Base-by-base conservation (phyloP, 1,140 invertebrate genomes). In the Cydia pomonella region DNA sequence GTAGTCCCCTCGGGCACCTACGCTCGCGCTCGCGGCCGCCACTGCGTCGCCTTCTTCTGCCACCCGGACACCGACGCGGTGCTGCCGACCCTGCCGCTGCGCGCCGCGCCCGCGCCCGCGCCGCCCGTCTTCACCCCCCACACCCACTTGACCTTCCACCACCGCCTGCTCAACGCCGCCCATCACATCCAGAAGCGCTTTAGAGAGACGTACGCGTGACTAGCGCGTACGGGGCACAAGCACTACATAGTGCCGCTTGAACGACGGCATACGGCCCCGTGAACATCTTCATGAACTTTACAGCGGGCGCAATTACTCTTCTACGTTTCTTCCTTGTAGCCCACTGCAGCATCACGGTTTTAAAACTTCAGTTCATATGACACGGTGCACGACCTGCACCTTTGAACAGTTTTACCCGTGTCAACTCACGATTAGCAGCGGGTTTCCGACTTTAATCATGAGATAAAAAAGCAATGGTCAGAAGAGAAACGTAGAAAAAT, bases 21-120 rank as follows among this genome's bases (percentile, higher is more conserved):
- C 77, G 93, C 94, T 16, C 94, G 94, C 64, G 93, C 94, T 0
- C 93, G 94, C 53, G 94, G 94, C 3, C 94, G 96, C 23, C 96
- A 97, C 85, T 96, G 96, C 41, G 94, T 97, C 47, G 96, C 95
- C 1, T 96, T 96, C 92, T 97, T 97, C 91, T 95, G 96, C 76
- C 96, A 97, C 87, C 96, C 97, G 1, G 95, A 96, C 88, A 89
- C 94, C 76, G 90, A 94, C 62, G 93, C 93, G 1, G 78, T 89
- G 5, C 88, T 97, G 53, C 93, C 94, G 64, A 94, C 96, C 78
- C 94, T 96, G 79, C 95, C 82, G 80, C 92, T 83, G 79, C 93
- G 83, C 82, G 93, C 87, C 72, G 87, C 91, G 4, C 82, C 92
- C 53, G 77, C 80, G 12, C 81, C 87, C 76, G 73, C 84, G 21